phyloP scores from a whole-genome alignment of 2,797 vertebrate species.

The Zonotrichia albicollis region DNA sequence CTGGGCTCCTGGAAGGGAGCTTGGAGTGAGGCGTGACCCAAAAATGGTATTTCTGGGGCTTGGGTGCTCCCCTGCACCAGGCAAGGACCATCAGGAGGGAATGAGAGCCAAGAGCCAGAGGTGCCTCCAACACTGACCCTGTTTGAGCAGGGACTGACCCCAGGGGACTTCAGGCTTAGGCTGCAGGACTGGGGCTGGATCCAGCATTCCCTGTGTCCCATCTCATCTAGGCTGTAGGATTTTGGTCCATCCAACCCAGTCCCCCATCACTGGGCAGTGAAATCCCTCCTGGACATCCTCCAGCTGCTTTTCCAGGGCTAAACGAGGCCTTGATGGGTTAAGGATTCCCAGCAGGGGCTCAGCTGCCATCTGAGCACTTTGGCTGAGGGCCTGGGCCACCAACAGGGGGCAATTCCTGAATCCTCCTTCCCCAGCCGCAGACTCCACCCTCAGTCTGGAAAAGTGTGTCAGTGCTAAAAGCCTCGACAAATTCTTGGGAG shows the following conservation, averaged over 20 bases:
- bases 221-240: neutral
- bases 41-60: neutral
- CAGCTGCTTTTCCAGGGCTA: neutral
- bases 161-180: too few relatives aligned
- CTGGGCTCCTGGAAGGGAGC: neutral
- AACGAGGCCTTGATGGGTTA: neutral
- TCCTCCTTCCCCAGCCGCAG: neutral
- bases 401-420: neutral
- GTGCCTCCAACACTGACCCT: neutral
- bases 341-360: neutral
- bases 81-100: neutral
- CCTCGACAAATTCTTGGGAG: neutral
- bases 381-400: neutral
- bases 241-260: neutral
- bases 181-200: neutral
- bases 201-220: neutral
- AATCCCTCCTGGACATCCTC: neutral
- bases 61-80: neutral
- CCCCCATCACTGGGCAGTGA: neutral
- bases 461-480: neutral
- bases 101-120: neutral
- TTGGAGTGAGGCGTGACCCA: accelerated
- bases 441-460: neutral
- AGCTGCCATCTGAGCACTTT: neutral
- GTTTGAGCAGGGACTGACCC: neutral